Evolutionary conservation across 2,113 vertebrate species (phyloP).

Genomic region (Isurus oxyrinchus): DNA sequence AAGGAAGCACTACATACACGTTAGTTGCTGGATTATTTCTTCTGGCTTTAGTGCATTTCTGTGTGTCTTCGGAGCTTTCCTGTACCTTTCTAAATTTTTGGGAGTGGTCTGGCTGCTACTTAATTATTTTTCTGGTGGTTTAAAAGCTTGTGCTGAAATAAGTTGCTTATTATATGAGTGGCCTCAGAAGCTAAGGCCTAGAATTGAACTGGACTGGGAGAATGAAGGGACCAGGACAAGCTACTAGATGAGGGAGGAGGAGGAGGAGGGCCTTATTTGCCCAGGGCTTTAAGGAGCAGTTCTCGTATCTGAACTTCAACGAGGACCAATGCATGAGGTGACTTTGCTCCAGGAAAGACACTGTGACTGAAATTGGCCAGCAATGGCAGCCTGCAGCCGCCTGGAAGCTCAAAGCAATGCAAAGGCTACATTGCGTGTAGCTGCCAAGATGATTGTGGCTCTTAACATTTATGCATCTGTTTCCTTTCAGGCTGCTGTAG

Average conservation of each 20-base stretch:
- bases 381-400: not conserved
- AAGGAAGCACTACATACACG: not conserved
- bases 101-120: not conserved
- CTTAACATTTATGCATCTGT: not conserved
- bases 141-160: not conserved
- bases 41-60: not conserved
- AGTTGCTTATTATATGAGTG: not conserved
- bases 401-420: not conserved
- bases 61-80: not conserved
- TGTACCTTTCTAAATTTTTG: not conserved
- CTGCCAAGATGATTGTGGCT: not conserved
- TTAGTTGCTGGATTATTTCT: not conserved
- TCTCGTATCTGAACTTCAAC: not conserved
- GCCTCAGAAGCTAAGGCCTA: not conserved
- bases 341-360: not conserved
- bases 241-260: not conserved
- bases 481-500: not conserved
- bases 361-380: not conserved
- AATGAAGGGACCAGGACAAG: not conserved
- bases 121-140: not conserved
- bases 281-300: not conserved
- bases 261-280: not conserved
- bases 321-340: not conserved
- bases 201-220: not conserved
- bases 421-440: not conserved